Evolutionary conservation across 2,888 invertebrate genomes (phyloP).

Genomic region (Stomorhina lunata): DNA sequence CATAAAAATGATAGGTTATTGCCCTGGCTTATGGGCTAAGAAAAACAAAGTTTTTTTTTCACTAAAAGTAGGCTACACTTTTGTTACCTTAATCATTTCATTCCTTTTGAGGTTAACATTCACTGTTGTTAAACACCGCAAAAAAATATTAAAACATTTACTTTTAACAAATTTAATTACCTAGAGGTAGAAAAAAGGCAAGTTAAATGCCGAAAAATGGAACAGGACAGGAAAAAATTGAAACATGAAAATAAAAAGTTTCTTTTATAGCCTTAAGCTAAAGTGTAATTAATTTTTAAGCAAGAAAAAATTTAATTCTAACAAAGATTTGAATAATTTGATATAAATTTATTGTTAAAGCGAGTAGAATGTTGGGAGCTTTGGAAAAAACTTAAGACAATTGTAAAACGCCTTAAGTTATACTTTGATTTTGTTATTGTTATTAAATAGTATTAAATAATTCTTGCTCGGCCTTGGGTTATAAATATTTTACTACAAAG

Average conservation of each 20-base stretch:
- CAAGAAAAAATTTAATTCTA: neutral
- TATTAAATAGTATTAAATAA: neutral
- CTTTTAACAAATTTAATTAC: conserved; percentile 32
- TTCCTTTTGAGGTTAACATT: neutral
- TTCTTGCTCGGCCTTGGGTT: no score
- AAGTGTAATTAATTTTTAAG: conserved; percentile 33
- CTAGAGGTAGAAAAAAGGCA: neutral
- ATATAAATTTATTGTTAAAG: neutral
- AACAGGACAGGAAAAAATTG: neutral
- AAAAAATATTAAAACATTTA: conserved; percentile 44
- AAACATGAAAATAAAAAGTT: conserved; percentile 10
- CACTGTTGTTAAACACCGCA: conserved; percentile 3
- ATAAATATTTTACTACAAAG: no score
- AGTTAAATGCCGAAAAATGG: neutral
- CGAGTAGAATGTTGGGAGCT: neutral
- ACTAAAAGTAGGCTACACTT: neutral
- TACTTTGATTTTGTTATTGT: conserved; percentile 4
- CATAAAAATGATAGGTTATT: conserved; percentile 31
- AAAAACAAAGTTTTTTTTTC: neutral
- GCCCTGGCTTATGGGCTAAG: neutral
- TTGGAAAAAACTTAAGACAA: neutral
- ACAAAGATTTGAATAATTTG: conserved; percentile 16
- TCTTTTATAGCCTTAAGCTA: conserved; percentile 15
- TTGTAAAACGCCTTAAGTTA: neutral
- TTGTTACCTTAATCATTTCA: neutral